Percentiles rank a stretch among this genome's conserved stretches.
Conservation (phyloP, 2,113 vertebrate species). For the Ceuthmochares aereus region DNA sequence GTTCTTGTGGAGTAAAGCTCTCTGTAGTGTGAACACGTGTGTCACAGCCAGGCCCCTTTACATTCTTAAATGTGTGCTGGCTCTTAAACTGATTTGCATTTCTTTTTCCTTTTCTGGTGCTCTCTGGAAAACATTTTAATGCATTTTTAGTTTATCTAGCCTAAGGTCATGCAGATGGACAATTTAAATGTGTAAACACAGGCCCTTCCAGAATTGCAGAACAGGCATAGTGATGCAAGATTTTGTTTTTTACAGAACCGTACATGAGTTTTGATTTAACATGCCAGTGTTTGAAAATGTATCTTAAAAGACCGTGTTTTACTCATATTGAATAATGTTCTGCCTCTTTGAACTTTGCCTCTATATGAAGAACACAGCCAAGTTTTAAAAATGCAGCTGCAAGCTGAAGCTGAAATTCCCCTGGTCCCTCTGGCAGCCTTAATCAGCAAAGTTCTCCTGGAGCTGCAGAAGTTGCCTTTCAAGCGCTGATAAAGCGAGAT, state of each 20-base stretch:
- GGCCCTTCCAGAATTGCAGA: background rate
- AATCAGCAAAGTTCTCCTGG: slow-evolving; percentile 47
- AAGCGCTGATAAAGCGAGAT: background rate
- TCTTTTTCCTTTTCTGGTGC: background rate
- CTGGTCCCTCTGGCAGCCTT: slow-evolving; percentile 43
- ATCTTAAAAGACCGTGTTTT: slow-evolving; percentile 68
- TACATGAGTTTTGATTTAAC: slow-evolving; percentile 4
- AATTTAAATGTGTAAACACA: background rate
- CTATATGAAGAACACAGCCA: slow-evolving; percentile 42
- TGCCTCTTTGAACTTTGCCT: slow-evolving; percentile 67
- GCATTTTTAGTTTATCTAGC: background rate
- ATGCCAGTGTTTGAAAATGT: slow-evolving; percentile 17
- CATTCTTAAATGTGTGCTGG: background rate
- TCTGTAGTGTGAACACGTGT: background rate
- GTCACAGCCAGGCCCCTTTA: background rate
- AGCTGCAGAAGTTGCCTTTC: slow-evolving; percentile 18
- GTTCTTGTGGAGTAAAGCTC: background rate
- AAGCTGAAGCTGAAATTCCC: slow-evolving; percentile 45
- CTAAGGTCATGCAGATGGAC: background rate
- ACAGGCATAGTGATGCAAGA: background rate
- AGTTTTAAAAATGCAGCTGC: slow-evolving; percentile 45
- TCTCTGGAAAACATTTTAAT: background rate
- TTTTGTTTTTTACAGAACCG: background rate
- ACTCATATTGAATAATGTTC: slow-evolving; percentile 63
- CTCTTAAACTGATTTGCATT: background rate